Base-by-base conservation (phyloP, 2,888 invertebrate species). In the Eledone cirrhosa region DNA sequence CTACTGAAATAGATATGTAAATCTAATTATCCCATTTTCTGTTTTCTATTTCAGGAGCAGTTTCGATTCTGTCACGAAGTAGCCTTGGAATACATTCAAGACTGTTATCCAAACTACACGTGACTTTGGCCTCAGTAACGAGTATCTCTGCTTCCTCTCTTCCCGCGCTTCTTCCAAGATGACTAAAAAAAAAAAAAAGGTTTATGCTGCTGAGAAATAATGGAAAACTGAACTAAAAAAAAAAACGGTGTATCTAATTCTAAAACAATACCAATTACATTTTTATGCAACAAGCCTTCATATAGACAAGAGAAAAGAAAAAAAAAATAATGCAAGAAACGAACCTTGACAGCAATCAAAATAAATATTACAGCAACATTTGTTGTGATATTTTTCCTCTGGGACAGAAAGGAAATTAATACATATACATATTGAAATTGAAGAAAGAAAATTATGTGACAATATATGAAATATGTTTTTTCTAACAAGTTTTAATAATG, bases 1-100 rank as follows among this genome's bases (percentile, higher is more conserved):
- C 41, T 41, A 8, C 11, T 2, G 8, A 5, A 41, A 41, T 11
- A 41, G 41, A 1, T 41, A 11, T 41, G n/a, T n/a, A n/a, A 41
- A 41, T 41, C 5, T 41, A 41, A 41, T 78, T 77, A 41, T 79
- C 48, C 11, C 29, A 77, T 78, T 78, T 8, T 79, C 22, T 47
- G 27, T 59, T 72, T 80, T 75, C 76, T 77, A 59, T 89, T 90
- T 63, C 87, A 92, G 91, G 91, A 91, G 79, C 91, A 92, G 84
- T 92, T 91, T 85, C 85, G 88, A 76, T 92, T 91, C 83, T 90
- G 90, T 83, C 91, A 91, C 83, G 90, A 91, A 77, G 87, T 91
- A 77, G 89, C 91, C 48, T 83, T 90, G 83, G 91, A 91, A 80
- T 91, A 89, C 82, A 76, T 76, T 24, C 47, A 76, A 47, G 76